Evolutionary conservation across 2,113 vertebrate species (phyloP), one percentile per base, ranked within the genome.

Genomic region (Forbesichthys papilliferus): DNA sequence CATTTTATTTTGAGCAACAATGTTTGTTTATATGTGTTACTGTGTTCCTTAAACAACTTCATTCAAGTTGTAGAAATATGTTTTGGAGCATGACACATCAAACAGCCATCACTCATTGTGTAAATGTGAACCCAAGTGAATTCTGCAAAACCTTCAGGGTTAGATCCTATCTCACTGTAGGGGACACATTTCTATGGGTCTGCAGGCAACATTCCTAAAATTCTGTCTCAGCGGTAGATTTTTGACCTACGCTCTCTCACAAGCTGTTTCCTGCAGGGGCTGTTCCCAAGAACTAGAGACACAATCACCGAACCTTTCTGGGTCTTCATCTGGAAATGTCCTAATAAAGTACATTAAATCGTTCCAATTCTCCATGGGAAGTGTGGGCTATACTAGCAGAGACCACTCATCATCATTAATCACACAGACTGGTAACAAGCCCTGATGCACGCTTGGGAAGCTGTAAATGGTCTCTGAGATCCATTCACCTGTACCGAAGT

Each of bases 191-290:
- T 69, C 52, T 54, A 61, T 48, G 68, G 75, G 68, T 84, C 85
- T 84, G 48, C 59, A 77, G 77, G 81, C 69, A 76, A 80, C 77
- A 90, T 90, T 91, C 82, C 77, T 74, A 20, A 8, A 69, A 80
- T 90, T 85, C 82, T 82, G 78, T 79, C 66, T 73, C 58, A 52
- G 36, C 61, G 62, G 64, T 65, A 66, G 68, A 82, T 72, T 82
- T 75, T 67, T 85, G 73, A 84, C 78, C 82, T 78, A 59, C 75
- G 48, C 55, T 82, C 79, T 5, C 36, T 42, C 36, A 6, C 36
- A 1, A 5, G 4, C 36, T 42, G 0, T 42, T 8, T 78, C 64
- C 70, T 14, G 0, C 36, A 3, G 47, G 16, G 34, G 42, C 54
- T 68, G 53, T 63, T 64, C 74, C 48, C 55, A 33, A 12, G 4